Conservation (phyloP, 2,888 invertebrate genomes). For the Barypeithes pellucidus region DNA sequence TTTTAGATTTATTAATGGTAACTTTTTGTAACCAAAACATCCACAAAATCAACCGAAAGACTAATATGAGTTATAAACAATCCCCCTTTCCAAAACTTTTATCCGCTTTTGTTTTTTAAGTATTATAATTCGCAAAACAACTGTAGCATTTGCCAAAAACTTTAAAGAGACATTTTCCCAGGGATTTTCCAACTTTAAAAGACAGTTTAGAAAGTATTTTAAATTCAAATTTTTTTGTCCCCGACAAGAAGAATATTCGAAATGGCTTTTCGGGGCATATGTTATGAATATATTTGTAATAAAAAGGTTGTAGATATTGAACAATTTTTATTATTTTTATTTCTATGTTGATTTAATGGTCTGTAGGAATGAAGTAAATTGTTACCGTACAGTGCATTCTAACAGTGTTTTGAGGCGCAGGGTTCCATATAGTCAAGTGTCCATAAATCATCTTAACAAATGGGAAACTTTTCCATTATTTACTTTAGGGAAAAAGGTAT, state of each 20-base stretch:
- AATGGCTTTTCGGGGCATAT: conserved; percentile 16
- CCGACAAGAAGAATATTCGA: background rate
- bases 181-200: conserved; percentile 17
- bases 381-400: too few relatives aligned
- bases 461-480: too few relatives aligned
- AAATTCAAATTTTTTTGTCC: conserved; percentile 18
- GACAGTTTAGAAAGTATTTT: conserved; percentile 21
- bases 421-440: too few relatives aligned
- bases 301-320: conserved; percentile 5
- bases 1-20: background rate
- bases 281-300: conserved; percentile 22
- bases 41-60: conserved; percentile 4
- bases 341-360: too few relatives aligned
- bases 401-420: too few relatives aligned
- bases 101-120: conserved; percentile 17
- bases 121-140: conserved; percentile 17
- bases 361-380: too few relatives aligned
- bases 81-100: conserved; percentile 11
- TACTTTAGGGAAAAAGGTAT: too few relatives aligned
- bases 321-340: background rate
- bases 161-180: conserved; percentile 17
- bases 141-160: conserved; percentile 16
- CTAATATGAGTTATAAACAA: conserved; percentile 7
- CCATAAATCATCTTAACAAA: too few relatives aligned
- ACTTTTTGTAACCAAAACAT: background rate